phyloP scores from a whole-genome alignment of 2,113 vertebrate species.

The Platichthys flesus region DNA sequence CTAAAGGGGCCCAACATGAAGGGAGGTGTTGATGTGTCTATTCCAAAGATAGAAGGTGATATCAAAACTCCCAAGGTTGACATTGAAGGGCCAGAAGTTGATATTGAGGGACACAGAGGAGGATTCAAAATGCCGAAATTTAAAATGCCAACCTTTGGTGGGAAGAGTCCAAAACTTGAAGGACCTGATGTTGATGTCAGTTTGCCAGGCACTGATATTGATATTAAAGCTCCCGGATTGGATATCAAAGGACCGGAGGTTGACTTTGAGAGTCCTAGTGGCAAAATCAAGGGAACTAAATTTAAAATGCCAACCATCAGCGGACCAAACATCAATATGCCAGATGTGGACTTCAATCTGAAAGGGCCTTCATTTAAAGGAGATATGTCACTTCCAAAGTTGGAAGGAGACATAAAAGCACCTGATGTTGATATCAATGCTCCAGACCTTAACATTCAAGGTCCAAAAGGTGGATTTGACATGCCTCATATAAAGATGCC shows the following conservation, averaged over 20 bases:
- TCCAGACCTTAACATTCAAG: conserved; percentile 21
- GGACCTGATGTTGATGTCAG: not conserved
- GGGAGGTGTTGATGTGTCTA: conserved; percentile 32
- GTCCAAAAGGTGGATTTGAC: not conserved
- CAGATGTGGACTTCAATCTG: conserved; percentile 78
- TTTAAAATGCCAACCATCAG: conserved; percentile 39
- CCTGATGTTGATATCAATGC: conserved; percentile 45
- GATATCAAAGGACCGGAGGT: not conserved
- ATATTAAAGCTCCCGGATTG: conserved; percentile 7
- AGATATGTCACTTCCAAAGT: conserved; percentile 62
- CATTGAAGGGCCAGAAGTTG: no score
- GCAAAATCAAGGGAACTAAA: conserved; percentile 66
- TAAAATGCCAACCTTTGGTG: not conserved
- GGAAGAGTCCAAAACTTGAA: not conserved
- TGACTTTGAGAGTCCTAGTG: not conserved
- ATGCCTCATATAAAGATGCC: conserved; percentile 19
- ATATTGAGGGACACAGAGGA: not conserved
- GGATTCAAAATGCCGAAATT: not conserved
- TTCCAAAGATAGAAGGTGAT: not conserved
- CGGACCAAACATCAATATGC: conserved; percentile 16
- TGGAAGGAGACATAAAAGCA: conserved; percentile 48
- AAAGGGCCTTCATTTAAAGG: conserved; percentile 74
- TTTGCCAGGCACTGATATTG: conserved; percentile 7
- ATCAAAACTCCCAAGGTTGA: not conserved
- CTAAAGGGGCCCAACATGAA: conserved; percentile 72